Evolutionary conservation across 2,888 invertebrate genomes (phyloP).

Genomic region (Embidobia sp.): DNA sequence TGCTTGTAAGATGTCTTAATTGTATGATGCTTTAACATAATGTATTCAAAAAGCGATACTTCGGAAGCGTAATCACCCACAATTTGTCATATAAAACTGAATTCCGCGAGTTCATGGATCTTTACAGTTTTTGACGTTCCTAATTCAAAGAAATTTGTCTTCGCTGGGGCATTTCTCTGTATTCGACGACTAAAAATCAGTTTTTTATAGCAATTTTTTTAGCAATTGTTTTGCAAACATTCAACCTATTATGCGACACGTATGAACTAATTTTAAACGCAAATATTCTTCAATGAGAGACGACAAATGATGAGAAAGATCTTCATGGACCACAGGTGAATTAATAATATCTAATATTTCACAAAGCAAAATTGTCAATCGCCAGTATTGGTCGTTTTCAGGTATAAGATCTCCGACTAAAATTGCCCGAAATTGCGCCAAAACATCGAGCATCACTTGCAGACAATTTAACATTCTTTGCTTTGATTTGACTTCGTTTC

Average conservation of each 20-base stretch:
- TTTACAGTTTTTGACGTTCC: background rate
- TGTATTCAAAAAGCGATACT: background rate
- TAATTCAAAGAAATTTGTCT: background rate
- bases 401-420: constrained; percentile 59
- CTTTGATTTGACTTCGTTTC: constrained; percentile 16
- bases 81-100: background rate
- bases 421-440: constrained; percentile 56
- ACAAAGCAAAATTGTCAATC: constrained; percentile 52
- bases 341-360: constrained; percentile 63
- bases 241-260: constrained; percentile 31
- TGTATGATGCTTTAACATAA: constrained; percentile 2
- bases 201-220: constrained; percentile 46
- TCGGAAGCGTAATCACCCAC: background rate
- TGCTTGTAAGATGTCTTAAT: constrained; percentile 2
- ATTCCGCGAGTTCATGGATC: background rate
- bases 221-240: constrained; percentile 60
- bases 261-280: constrained; percentile 46
- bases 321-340: constrained; percentile 35
- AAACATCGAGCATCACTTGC: constrained; percentile 60
- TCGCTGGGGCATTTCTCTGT: background rate
- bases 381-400: constrained; percentile 52
- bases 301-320: constrained; percentile 40
- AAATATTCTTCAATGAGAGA: constrained; percentile 58
- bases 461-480: constrained; percentile 54
- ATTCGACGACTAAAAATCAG: constrained; percentile 44